These are phyloP conservation scores for Alviniconcha marisindica DNA, from an alignment of 1,140 invertebrate genomes.

Conservation along the genomic window DNA sequence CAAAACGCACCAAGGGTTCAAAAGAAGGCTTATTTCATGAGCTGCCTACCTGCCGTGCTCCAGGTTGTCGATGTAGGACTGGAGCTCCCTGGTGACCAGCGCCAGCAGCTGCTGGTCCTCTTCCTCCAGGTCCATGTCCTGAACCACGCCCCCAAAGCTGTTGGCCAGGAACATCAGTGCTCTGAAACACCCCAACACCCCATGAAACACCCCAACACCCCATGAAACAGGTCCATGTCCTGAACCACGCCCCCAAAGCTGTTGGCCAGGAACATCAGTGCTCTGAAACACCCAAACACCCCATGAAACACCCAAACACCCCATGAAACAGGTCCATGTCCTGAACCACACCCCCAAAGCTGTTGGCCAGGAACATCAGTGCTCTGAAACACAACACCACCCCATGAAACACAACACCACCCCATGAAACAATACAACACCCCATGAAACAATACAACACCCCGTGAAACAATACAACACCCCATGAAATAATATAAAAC, in stretches of 20 bases:
- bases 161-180: slow-evolving; percentile 93
- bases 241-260: slow-evolving; percentile 89
- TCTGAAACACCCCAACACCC: too few relatives aligned
- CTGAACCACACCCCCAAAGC: slow-evolving; percentile 88
- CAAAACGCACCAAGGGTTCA: too few relatives aligned
- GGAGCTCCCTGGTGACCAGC: slow-evolving; percentile 88
- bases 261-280: slow-evolving; percentile 91
- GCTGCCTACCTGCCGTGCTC: slow-evolving; percentile 83
- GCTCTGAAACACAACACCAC: too few relatives aligned
- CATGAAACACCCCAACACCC: too few relatives aligned
- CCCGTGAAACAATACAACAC: too few relatives aligned
- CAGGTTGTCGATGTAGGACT: slow-evolving; percentile 87
- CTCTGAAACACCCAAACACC: slow-evolving; percentile 77
- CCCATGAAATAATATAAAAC: too few relatives aligned
- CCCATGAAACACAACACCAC: too few relatives aligned
- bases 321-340: slow-evolving; percentile 82
- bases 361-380: slow-evolving; percentile 91
- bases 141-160: slow-evolving; percentile 88
- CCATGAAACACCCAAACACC: background rate
- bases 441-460: too few relatives aligned
- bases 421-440: too few relatives aligned
- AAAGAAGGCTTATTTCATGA: too few relatives aligned
- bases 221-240: slow-evolving; percentile 80
- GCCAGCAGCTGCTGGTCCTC: slow-evolving; percentile 89
- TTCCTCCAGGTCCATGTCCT: slow-evolving; percentile 81